Evolutionary conservation across 2,113 vertebrate genomes (phyloP).

Genomic region (Labeo rohita): DNA sequence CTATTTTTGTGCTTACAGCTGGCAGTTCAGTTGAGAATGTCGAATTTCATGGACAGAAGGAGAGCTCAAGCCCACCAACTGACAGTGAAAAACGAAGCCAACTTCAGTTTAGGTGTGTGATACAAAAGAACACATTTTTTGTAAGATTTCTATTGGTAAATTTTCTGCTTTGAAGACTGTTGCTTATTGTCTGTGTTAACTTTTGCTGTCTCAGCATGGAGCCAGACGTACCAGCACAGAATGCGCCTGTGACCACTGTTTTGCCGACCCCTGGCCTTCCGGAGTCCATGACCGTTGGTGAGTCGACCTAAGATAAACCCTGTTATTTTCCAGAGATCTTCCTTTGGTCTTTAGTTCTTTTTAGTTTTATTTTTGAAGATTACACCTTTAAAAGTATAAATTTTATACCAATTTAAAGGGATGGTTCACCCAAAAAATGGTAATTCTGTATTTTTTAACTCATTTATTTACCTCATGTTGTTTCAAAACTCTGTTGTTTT

Average conservation of each 20-base stretch:
- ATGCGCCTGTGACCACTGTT: constrained; percentile 69
- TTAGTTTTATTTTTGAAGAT: background rate
- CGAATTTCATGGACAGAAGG: constrained; percentile 76
- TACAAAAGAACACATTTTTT: constrained; percentile 2
- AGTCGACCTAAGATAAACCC: constrained; percentile 66
- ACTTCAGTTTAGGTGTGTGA: constrained; percentile 78
- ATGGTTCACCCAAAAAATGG: background rate
- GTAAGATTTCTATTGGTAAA: background rate
- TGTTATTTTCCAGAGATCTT: background rate
- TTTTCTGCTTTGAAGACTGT: background rate
- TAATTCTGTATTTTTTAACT: background rate
- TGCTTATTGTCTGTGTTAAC: background rate
- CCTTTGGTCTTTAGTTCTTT: background rate
- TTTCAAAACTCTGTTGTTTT: background rate
- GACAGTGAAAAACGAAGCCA: constrained; percentile 74
- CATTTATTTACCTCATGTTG: background rate
- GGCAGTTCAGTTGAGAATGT: constrained; percentile 73
- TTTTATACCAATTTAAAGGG: background rate
- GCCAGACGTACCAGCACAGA: constrained; percentile 72
- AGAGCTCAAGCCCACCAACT: constrained; percentile 58
- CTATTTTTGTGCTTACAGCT: constrained; percentile 61
- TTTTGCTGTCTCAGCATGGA: constrained; percentile 80
- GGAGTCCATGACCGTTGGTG: constrained; percentile 94
- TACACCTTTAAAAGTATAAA: background rate
- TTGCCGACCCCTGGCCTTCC: constrained; percentile 81